Percentiles rank a stretch among this genome's conserved stretches.
Conservation (phyloP, 1,140 invertebrate species). For the Drosophila aff. region DNA sequence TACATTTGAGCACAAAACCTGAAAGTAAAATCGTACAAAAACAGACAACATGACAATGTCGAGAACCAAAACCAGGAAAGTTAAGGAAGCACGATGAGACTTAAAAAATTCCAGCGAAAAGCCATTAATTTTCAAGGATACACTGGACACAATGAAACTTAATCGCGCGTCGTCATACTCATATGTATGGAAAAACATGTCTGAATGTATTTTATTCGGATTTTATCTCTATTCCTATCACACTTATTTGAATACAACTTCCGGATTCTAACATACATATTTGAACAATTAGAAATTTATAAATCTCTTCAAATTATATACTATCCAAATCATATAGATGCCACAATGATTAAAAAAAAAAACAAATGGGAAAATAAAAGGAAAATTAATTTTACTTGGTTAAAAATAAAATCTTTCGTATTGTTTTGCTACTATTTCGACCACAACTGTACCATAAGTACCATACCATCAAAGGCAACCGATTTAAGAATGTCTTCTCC, state of each 20-base stretch:
- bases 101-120: constrained; percentile 62
- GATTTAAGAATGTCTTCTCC: neutral
- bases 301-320: too few relatives aligned
- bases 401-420: too few relatives aligned
- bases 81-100: constrained; percentile 21
- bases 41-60: neutral
- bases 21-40: neutral
- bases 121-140: constrained; percentile 75
- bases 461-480: neutral
- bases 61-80: neutral
- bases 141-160: constrained; percentile 4
- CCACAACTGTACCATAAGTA: neutral
- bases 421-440: too few relatives aligned
- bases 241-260: too few relatives aligned
- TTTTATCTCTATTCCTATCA: neutral
- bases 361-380: too few relatives aligned
- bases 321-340: too few relatives aligned
- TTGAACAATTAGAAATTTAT: too few relatives aligned
- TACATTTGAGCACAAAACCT: neutral
- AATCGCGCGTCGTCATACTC: neutral
- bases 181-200: neutral
- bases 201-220: neutral
- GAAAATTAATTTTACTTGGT: too few relatives aligned
- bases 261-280: too few relatives aligned
- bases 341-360: too few relatives aligned